Evolutionary conservation across 2,113 vertebrate species (phyloP), one percentile per base, ranked within the genome.

Genomic region (Tauraco erythrolophus): DNA sequence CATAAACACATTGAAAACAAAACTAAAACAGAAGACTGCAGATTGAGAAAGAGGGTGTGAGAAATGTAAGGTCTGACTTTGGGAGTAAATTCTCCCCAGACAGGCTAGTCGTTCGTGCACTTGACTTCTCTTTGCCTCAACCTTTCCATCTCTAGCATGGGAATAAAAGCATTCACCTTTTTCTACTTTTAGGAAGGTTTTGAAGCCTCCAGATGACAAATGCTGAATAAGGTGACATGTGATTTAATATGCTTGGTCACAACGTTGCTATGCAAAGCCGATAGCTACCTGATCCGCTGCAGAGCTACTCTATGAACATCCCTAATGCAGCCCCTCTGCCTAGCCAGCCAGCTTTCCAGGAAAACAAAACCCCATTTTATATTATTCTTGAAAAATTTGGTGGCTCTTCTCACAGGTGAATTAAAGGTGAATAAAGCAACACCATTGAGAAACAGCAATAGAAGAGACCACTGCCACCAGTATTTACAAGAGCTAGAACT

Each of bases 251-350:
- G 41, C 76, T 84, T 3, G 37, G 80, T 69, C 92, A 89, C 84
- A 61, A 75, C 0, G n/a, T 87, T 89, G 80, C 86, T 92, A 88
- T 89, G 94, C 91, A 91, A 97, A 95, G 48, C 65, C 0, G 1
- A 80, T 21, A 95, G 62, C 64, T 79, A 89, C 84, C 91, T 85
- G 84, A 94, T 94, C 77, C 6, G 5, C 89, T 93, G 95, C 91
- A 92, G 89, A 96, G 78, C 86, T 96, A 83, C 1, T 1, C 66
- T 85, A 8, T 4, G 61, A 95, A 95, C 74, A 91, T 94, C 37
- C 41, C 25, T 92, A 95, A 92, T 76, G 84, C 27, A 84, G 33
- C 71, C 45, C 33, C 57, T 51, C 51, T 25, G 6, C 60, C 39
- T n/a, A 14, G 1, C 33, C 72, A 74, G 35, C 3, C 19, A 2